Conservation (phyloP, 2,888 invertebrate species). For the Hirtodrosophila alboralis region DNA sequence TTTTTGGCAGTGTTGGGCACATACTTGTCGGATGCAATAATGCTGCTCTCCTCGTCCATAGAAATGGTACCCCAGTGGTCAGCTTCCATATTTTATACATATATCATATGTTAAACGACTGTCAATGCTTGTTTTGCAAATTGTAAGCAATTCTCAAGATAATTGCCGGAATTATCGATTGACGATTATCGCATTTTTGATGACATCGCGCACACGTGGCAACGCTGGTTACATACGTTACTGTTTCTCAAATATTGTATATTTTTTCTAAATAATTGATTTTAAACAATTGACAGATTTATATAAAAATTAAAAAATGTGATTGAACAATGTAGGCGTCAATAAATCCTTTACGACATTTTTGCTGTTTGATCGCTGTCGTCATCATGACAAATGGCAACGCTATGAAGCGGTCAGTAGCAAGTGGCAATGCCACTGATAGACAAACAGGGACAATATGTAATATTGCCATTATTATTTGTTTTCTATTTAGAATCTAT, state of each 20-base stretch:
- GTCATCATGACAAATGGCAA: constrained; percentile 34
- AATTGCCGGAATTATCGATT: constrained; percentile 1
- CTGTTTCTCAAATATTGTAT: constrained; percentile 9
- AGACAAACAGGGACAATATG: constrained; percentile 52
- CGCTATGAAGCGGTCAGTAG: constrained; percentile 20
- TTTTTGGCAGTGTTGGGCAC: constrained; percentile 66
- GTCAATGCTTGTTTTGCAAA: neutral
- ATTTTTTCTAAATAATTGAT: neutral
- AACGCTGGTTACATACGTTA: constrained; percentile 31
- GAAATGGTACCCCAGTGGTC: constrained; percentile 57
- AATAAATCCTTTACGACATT: neutral
- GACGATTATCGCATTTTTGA: constrained; percentile 9
- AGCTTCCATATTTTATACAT: constrained; percentile 35
- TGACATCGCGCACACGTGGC: constrained; percentile 33
- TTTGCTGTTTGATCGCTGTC: constrained; percentile 7
- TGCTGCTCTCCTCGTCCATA: constrained; percentile 45
- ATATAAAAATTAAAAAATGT: neutral
- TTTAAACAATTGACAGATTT: neutral
- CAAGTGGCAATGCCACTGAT: constrained; percentile 39
- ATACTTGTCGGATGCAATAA: constrained; percentile 38
- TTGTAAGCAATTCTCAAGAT: constrained; percentile 16
- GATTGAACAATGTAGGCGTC: constrained; percentile 10
- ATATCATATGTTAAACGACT: neutral
- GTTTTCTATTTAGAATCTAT: constrained; percentile 32
- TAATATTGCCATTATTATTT: constrained; percentile 51